Percentiles rank a stretch among this genome's conserved stretches.
phyloP scores from a whole-genome alignment of 2,888 invertebrate species.

The Synergus itoensis region DNA sequence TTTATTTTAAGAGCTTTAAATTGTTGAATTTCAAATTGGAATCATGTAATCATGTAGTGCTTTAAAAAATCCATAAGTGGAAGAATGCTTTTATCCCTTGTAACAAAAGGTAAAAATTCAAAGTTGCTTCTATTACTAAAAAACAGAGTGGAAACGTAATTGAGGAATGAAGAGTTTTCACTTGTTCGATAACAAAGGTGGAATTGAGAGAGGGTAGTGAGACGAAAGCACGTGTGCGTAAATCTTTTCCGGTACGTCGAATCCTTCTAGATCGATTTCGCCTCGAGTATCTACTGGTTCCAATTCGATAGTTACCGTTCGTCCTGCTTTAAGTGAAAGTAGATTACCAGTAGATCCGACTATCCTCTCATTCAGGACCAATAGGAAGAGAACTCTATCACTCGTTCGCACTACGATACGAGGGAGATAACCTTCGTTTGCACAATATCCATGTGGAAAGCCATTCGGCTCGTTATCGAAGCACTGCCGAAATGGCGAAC shows the following conservation, averaged over 20 bases:
- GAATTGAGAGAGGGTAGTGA: background rate
- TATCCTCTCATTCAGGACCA: conserved; percentile 45
- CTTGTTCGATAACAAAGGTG: background rate
- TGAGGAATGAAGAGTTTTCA: background rate
- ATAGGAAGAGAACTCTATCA: conserved; percentile 5
- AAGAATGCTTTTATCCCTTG: background rate
- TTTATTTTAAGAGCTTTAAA: no score
- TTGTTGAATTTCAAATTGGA: no score
- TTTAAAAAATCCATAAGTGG: background rate
- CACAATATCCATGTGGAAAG: conserved; percentile 25
- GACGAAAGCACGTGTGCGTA: conserved; percentile 15
- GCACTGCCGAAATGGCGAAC: background rate
- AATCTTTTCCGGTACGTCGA: conserved; percentile 28
- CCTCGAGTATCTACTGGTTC: conserved; percentile 47
- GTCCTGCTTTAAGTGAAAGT: conserved; percentile 67
- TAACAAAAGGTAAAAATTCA: background rate
- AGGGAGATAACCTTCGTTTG: conserved; percentile 18
- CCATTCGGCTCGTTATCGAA: conserved; percentile 21
- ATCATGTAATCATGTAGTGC: no score
- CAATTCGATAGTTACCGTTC: conserved; percentile 61
- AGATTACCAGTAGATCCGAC: conserved; percentile 61
- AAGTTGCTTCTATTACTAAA: background rate
- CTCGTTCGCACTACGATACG: conserved; percentile 5
- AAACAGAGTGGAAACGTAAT: background rate
- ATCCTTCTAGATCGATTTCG: conserved; percentile 55